Percentiles rank a stretch among this genome's conserved stretches.
Conservation (phyloP, 2,797 vertebrate species). For the Sitta carolinensis region DNA sequence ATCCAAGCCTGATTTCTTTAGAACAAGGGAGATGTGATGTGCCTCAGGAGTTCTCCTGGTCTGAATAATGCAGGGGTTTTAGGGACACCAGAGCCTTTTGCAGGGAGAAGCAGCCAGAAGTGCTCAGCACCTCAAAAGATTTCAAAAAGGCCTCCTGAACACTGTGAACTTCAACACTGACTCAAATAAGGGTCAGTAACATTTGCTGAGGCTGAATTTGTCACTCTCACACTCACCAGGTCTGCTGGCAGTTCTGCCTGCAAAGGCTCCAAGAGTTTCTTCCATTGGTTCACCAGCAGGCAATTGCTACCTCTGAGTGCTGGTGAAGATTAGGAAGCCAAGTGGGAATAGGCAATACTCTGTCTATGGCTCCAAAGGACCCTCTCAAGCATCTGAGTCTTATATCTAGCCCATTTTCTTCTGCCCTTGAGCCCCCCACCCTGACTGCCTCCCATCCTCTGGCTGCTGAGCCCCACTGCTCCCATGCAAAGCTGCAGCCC, state of each 20-base stretch:
- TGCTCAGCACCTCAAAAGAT: neutral
- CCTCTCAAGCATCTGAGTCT: neutral
- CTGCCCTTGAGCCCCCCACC: neutral
- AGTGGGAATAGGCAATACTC: neutral
- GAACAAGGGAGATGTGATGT: neutral
- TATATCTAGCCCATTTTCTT: neutral
- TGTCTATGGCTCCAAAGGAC: neutral
- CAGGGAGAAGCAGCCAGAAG: neutral
- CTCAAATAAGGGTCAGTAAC: neutral
- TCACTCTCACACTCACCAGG: neutral
- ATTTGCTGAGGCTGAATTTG: neutral
- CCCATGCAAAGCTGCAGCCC: neutral
- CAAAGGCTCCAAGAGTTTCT: neutral
- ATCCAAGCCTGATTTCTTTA: neutral
- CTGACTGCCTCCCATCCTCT: neutral
- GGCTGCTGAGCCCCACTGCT: slow-evolving; percentile 17
- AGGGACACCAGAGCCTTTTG: neutral
- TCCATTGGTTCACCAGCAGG: neutral
- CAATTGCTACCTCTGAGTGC: neutral
- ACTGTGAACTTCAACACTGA: neutral
- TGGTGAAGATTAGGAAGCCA: neutral
- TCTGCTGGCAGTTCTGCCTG: neutral
- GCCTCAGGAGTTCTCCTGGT: neutral
- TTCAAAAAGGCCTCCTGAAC: neutral
- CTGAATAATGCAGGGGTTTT: neutral